Evolutionary conservation across 1,140 invertebrate genomes (phyloP).

Genomic region (Meloidogyne floridensis): DNA sequence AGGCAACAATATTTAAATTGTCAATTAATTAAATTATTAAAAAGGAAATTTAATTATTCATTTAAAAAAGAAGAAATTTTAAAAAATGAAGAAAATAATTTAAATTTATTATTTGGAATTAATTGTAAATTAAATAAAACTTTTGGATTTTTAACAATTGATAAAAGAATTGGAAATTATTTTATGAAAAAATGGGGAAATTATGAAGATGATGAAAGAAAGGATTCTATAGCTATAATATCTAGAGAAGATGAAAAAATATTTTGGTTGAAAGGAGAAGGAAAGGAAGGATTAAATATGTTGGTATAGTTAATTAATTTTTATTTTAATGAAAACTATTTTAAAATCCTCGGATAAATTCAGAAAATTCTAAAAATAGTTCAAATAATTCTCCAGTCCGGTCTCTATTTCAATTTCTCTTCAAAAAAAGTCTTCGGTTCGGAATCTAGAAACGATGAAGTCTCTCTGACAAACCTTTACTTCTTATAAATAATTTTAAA

Average conservation of each 20-base stretch:
- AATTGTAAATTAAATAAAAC: conserved; percentile 19
- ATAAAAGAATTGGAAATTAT: conserved; percentile 23
- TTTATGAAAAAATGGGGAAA: conserved; percentile 24
- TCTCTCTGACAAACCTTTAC: too few species aligned
- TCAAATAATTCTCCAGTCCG: too few species aligned
- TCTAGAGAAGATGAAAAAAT: conserved; percentile 15
- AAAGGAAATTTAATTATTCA: not conserved
- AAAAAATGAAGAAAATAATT: not conserved
- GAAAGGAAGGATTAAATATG: not conserved
- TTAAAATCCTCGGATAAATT: too few species aligned
- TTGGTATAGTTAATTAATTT: not conserved
- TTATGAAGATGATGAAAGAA: not conserved
- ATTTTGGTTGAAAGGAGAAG: not conserved
- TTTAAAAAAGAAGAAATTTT: not conserved
- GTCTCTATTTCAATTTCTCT: too few species aligned
- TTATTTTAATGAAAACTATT: too few species aligned
- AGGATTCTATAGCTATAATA: conserved; percentile 12
- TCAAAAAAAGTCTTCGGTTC: too few species aligned
- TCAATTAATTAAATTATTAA: conserved; percentile 7
- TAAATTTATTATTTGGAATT: not conserved
- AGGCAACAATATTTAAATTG: not conserved
- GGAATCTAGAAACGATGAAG: too few species aligned
- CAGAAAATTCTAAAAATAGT: too few species aligned
- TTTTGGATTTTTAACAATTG: conserved; percentile 18
- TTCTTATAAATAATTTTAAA: too few species aligned